Conservation (phyloP, 2,797 vertebrate species). For the Heteromormyrus szaboi region DNA sequence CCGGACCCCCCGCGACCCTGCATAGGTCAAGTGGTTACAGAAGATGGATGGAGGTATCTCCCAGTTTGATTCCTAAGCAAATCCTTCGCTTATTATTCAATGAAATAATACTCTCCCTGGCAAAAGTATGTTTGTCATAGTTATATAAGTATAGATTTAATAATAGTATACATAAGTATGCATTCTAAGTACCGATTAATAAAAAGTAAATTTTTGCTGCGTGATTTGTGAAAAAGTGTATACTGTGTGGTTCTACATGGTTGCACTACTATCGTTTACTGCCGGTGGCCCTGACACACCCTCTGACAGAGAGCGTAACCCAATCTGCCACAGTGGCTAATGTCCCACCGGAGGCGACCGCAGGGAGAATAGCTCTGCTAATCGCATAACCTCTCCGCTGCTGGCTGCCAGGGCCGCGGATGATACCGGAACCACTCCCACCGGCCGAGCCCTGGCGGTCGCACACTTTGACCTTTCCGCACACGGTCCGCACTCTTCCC, state of each 20-base stretch:
- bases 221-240: neutral
- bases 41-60: neutral
- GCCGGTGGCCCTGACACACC: neutral
- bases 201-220: neutral
- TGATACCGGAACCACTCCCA: neutral
- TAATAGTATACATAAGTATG: neutral
- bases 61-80: neutral
- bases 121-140: neutral
- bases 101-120: neutral
- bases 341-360: neutral
- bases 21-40: neutral
- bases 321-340: neutral
- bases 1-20: neutral
- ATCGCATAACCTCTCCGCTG: conserved; percentile 9
- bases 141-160: neutral
- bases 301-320: neutral
- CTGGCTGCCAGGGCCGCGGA: neutral
- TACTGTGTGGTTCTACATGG: neutral
- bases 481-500: neutral
- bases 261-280: neutral
- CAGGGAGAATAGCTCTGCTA: neutral
- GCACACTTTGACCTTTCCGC: neutral
- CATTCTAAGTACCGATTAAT: neutral
- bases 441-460: neutral
- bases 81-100: neutral